A percentile compares a stretch with the other conserved stretches of the same genome.
Evolutionary conservation across 2,113 vertebrate genomes (phyloP).

Genomic region (Leiothrix lutea): DNA sequence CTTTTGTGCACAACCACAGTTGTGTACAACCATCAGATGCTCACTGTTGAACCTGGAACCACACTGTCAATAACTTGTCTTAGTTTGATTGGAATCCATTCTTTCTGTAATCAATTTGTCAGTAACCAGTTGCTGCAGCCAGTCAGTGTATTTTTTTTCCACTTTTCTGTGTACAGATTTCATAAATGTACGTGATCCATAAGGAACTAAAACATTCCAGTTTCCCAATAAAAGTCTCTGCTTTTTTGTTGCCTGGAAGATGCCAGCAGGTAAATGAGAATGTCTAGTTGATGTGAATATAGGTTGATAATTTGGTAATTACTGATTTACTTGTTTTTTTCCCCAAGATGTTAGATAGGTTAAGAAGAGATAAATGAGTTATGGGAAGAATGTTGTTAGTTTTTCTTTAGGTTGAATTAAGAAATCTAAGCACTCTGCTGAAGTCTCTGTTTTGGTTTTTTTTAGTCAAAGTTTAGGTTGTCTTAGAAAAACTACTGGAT

Average conservation of each 20-base stretch:
- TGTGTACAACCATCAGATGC: neutral
- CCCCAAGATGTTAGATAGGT: neutral
- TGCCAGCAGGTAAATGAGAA: neutral
- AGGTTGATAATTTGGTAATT: neutral
- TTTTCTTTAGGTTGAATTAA: neutral
- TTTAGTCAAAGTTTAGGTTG: neutral
- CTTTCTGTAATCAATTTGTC: neutral
- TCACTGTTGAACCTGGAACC: neutral
- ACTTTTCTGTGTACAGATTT: neutral
- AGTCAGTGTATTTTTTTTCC: neutral
- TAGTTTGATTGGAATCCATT: neutral
- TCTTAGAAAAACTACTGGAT: neutral
- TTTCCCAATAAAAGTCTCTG: neutral
- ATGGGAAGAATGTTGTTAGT: neutral
- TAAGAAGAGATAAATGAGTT: neutral
- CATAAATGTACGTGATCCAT: neutral
- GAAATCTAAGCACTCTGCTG: neutral
- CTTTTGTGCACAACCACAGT: neutral
- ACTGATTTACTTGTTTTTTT: neutral
- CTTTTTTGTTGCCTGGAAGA: neutral
- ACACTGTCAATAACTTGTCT: neutral
- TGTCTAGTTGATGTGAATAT: neutral
- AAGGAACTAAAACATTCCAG: neutral
- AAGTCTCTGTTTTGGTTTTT: neutral
- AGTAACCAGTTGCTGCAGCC: neutral